Percentiles rank a stretch among this genome's conserved stretches.
phyloP scores from a whole-genome alignment of 2,888 invertebrate genomes.

The Amiota minor region DNA sequence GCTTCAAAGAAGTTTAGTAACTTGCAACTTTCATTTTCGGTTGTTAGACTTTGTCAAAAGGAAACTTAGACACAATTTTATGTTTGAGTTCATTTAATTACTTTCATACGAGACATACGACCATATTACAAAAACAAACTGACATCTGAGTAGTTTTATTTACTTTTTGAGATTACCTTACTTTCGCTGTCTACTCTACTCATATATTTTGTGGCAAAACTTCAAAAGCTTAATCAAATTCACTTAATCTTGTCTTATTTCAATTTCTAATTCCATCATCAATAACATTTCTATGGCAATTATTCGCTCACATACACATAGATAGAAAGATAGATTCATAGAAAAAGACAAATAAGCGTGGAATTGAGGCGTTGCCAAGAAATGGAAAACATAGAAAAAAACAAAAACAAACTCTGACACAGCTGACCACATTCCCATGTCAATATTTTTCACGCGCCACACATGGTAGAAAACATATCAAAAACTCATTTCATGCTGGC shows the following conservation, averaged over 20 bases:
- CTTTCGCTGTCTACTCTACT: background rate
- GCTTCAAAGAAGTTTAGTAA: constrained; percentile 59
- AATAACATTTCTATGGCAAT: constrained; percentile 1
- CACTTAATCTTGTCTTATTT: background rate
- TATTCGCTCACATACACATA: background rate
- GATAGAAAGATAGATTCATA: background rate
- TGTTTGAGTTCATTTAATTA: constrained; percentile 29
- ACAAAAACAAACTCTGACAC: background rate
- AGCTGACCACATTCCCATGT: constrained; percentile 7
- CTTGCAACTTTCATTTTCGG: constrained; percentile 57
- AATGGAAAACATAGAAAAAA: too few species aligned
- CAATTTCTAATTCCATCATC: background rate
- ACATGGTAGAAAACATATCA: background rate
- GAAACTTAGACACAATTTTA: constrained; percentile 46
- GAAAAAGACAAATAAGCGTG: background rate
- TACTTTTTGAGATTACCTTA: background rate
- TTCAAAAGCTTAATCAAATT: background rate
- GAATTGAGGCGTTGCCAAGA: background rate
- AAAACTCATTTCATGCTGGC: background rate
- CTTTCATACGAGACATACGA: background rate
- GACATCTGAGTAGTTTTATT: background rate
- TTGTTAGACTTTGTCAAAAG: constrained; percentile 45
- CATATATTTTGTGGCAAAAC: too few species aligned
- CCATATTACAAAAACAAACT: background rate
- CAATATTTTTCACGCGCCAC: background rate